Conservation (phyloP, 2,113 vertebrate genomes). For the Percopsis transmontana region DNA sequence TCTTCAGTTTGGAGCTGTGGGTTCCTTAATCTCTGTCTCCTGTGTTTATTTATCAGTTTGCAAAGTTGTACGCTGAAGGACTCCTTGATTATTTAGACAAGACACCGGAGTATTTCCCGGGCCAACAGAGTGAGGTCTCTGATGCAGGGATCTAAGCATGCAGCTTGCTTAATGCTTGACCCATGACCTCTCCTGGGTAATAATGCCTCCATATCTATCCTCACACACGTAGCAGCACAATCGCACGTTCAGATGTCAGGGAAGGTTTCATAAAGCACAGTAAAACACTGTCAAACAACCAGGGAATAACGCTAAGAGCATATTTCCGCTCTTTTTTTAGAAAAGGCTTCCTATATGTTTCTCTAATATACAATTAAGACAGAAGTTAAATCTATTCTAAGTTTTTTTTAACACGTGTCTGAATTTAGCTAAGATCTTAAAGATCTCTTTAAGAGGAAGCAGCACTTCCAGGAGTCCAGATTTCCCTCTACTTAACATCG, state of each 20-base stretch:
- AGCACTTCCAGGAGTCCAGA: constrained; percentile 45
- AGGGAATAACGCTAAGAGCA: constrained; percentile 22
- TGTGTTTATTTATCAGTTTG: constrained; percentile 81
- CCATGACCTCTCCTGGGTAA: constrained; percentile 82
- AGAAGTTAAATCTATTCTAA: too few relatives aligned
- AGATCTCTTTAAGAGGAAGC: constrained; percentile 50
- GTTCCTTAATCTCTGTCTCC: constrained; percentile 68
- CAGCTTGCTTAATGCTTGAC: constrained; percentile 80
- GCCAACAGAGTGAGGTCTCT: constrained; percentile 73
- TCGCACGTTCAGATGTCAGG: constrained; percentile 68
- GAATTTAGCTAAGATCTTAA: too few relatives aligned
- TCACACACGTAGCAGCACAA: constrained; percentile 72
- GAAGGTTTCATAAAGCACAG: constrained; percentile 45
- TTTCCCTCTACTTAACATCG: constrained; percentile 59
- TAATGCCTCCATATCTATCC: constrained; percentile 75
- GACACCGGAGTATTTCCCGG: constrained; percentile 74
- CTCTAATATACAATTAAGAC: too few relatives aligned
- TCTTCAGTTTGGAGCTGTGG: constrained; percentile 63
- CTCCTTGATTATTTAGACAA: constrained; percentile 81
- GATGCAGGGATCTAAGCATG: constrained; percentile 69
- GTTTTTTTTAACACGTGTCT: too few relatives aligned
- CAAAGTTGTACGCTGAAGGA: constrained; percentile 76
- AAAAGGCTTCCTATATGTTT: constrained; percentile 6
- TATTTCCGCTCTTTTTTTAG: constrained; percentile 19
- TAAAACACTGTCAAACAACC: constrained; percentile 46